Evolutionary conservation across 2,888 invertebrate genomes (phyloP), one percentile per base, ranked within the genome.

Genomic region (Papilio gigon): DNA sequence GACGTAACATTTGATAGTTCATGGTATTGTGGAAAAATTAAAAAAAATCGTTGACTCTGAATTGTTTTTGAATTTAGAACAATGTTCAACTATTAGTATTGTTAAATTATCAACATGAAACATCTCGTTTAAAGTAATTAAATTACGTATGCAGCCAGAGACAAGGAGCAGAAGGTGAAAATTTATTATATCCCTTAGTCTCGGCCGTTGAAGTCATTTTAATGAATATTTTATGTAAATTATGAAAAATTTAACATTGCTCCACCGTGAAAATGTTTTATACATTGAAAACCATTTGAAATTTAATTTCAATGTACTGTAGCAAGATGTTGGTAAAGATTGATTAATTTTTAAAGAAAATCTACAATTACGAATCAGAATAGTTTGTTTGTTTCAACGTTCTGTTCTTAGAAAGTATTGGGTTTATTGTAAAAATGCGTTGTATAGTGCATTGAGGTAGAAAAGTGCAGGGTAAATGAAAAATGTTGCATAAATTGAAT

Each of bases 161-260:
- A 68, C 53, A 40, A 59, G 59, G 9, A 68, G 42, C 61, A 70
- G 66, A 68, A 70, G 67, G 71, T 70, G 72, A 67, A 69, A 74
- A 68, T 74, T 73, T 74, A 68, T 68, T 68, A 65, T 59, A 35
- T 59, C 17, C 63, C 25, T 37, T 60, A 37, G 44, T 37, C 58
- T 59, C 60, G 58, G 30, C 47, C 44, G 59, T 58, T 64, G 20
- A 64, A 65, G 60, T 69, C 72, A 72, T 72, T 73, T 74, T 73
- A 74, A 74, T 74, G 73, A 70, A 74, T 74, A 72, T 72, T 71
- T 74, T 73, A 74, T 72, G 72, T 69, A 67, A 74, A 74, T 65
- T 70, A 70, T 14, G 40, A 68, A 67, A 70, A 67, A 33, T 60
- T 60, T 59, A 12, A 60, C 17, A 47, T 44, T 56, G 22, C 50